Base-by-base conservation (phyloP, 30 jellyfish, hydroid and myxozoan genomes). In the Aurelia aurita region DNA sequence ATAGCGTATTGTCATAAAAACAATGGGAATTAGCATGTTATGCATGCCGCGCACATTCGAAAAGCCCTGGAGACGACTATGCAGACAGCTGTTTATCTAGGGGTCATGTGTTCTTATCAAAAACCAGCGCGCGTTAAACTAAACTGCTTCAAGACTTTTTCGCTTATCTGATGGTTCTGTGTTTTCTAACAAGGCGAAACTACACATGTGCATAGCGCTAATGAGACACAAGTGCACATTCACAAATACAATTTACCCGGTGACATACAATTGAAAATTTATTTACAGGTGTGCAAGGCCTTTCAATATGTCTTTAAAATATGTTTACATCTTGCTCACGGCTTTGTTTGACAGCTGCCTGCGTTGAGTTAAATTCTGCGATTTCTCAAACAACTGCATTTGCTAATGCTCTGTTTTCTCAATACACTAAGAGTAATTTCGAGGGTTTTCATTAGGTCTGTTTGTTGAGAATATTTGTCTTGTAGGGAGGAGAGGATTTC, bases 341-440 rank as follows among this genome's bases (percentile, higher is more conserved):
- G 84, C 75, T 67, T 69, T 81, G 82, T 67, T 81, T 81, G 58
- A 66, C 91, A 81, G 91, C 91, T 81, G 91, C 85, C 78, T 58
- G 79, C 23, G 88, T 67, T 35, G 62, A 72, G 63, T 39, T 43
- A 77, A 59, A 15, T 77, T 77, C 22, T 29, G 49, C 22, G 75
- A 63, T n/a, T 29, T n/a, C 0, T 63, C 49, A 25, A 63, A 25
- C 43, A 25, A n/a, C 29, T 27, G 22, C 75, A 63, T 63, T 63
- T 29, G 46, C 75, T 27, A 27, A 62, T 22, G 55, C 75, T 16
- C 29, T 8, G 69, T n/a, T 23, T 58, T 20, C 29, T 58, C 69
- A n/a, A 23, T 23, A 58, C 29, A 58, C 14, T 58, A 10, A 21
- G 25, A 8, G 69, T 58, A 12, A 4, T 3, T 25, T 25, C 20